These are phyloP conservation scores for Drosophila paranaensis DNA, from an alignment of 2,888 invertebrate species.

Conservation along the genomic window DNA sequence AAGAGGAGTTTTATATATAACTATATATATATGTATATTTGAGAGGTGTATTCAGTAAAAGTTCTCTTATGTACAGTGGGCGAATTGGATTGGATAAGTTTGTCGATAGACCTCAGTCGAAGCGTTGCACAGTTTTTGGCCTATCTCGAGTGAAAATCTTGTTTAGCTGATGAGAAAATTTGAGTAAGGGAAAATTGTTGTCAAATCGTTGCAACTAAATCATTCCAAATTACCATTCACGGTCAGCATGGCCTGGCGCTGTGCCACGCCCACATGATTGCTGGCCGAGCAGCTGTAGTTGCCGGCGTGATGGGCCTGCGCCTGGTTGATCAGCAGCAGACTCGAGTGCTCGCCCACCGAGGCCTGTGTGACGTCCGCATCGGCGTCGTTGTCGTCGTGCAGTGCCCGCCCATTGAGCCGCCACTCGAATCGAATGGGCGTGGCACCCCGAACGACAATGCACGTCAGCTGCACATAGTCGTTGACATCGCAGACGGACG, in stretches of 20 bases:
- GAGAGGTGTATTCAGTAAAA: background rate
- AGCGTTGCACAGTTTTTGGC: slow-evolving; percentile 49
- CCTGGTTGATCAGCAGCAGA: slow-evolving; percentile 87
- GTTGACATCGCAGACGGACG: slow-evolving; percentile 85
- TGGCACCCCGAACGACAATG: slow-evolving; percentile 90
- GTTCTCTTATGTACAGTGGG: slow-evolving; percentile 37
- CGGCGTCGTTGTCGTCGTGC: slow-evolving; percentile 63
- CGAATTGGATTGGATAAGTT: slow-evolving; percentile 15
- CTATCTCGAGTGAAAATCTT: slow-evolving; percentile 45
- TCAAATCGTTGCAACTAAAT: background rate
- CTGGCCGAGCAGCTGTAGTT: slow-evolving; percentile 87
- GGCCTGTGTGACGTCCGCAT: slow-evolving; percentile 74
- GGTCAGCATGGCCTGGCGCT: slow-evolving; percentile 86
- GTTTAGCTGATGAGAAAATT: slow-evolving; percentile 38
- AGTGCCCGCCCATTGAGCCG: slow-evolving; percentile 66
- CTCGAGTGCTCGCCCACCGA: slow-evolving; percentile 85
- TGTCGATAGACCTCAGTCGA: slow-evolving; percentile 49
- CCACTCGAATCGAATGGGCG: slow-evolving; percentile 89
- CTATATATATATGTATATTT: background rate
- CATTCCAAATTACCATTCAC: slow-evolving; percentile 86
- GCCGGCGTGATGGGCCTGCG: slow-evolving; percentile 87
- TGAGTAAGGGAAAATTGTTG: slow-evolving; percentile 5
- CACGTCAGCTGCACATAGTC: slow-evolving; percentile 93
- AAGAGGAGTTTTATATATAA: background rate
- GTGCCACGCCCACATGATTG: slow-evolving; percentile 86